These are phyloP conservation scores for Australoheros facetus DNA, from an alignment of 2,797 vertebrate species.

Conservation along the genomic window DNA sequence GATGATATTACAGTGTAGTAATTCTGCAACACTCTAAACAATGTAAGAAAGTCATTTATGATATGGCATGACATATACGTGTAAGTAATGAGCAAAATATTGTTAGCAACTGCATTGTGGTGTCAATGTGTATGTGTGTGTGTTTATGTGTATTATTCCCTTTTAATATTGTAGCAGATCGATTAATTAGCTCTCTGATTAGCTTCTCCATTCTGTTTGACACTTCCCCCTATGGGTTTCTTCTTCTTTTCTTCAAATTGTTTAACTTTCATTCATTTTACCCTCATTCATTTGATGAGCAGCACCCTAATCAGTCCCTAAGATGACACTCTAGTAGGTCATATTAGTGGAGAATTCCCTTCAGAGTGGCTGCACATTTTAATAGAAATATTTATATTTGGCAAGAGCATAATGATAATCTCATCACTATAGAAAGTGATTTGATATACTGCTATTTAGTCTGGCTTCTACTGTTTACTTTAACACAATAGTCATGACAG, in stretches of 20 bases:
- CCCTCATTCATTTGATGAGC: background rate
- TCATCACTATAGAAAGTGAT: background rate
- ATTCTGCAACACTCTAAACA: background rate
- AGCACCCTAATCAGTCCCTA: background rate
- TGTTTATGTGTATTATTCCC: background rate
- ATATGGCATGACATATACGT: background rate
- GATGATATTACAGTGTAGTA: background rate
- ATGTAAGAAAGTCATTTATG: too few species aligned
- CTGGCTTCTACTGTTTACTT: background rate
- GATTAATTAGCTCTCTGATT: background rate
- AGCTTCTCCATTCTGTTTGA: background rate
- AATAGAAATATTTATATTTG: background rate
- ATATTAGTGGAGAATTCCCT: background rate
- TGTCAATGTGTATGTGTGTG: accelerated
- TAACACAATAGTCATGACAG: too few species aligned
- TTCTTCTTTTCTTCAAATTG: background rate
- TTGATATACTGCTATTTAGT: background rate
- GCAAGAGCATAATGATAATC: background rate
- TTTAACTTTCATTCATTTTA: background rate
- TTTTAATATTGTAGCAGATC: background rate
- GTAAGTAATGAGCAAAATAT: background rate
- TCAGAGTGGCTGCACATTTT: background rate
- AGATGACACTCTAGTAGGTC: background rate
- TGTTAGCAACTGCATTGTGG: background rate
- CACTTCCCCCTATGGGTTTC: background rate